phyloP scores from a whole-genome alignment of 2,113 vertebrate genomes.

The Gambusia holbrooki region DNA sequence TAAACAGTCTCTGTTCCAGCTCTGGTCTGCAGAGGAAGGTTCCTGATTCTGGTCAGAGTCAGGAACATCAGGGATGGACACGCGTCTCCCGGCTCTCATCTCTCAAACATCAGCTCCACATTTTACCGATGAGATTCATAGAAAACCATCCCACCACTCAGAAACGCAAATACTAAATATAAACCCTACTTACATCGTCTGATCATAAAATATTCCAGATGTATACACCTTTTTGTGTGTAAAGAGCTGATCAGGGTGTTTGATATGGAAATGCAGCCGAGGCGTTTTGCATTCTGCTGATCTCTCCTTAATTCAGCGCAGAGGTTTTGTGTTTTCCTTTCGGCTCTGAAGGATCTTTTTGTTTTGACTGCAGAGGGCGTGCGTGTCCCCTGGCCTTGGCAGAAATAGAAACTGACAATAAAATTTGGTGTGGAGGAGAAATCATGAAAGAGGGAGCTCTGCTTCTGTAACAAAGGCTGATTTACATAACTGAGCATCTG shows the following conservation, averaged over 20 bases:
- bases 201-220: conserved; percentile 18
- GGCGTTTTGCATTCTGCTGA: conserved; percentile 69
- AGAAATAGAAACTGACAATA: conserved; percentile 49
- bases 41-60: conserved; percentile 20
- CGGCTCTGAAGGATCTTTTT: conserved; percentile 32
- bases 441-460: conserved; percentile 10
- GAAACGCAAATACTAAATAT: conserved; percentile 6
- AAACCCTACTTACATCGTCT: conserved; percentile 18
- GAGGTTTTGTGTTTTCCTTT: conserved; percentile 36
- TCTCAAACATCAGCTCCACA: background rate
- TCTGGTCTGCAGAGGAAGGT: conserved; percentile 23
- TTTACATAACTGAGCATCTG: conserved; percentile 13
- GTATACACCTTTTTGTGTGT: conserved; percentile 17
- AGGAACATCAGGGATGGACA: background rate
- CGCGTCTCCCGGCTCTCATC: background rate
- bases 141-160: background rate
- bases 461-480: background rate
- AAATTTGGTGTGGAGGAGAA: conserved; percentile 44
- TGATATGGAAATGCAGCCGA: conserved; percentile 58
- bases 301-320: conserved; percentile 46
- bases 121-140: background rate
- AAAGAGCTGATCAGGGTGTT: conserved; percentile 49
- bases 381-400: conserved; percentile 41
- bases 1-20: conserved; percentile 42
- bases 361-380: conserved; percentile 51